phyloP scores from a whole-genome alignment of 2,113 vertebrate species.

The Malurus cyaneus region DNA sequence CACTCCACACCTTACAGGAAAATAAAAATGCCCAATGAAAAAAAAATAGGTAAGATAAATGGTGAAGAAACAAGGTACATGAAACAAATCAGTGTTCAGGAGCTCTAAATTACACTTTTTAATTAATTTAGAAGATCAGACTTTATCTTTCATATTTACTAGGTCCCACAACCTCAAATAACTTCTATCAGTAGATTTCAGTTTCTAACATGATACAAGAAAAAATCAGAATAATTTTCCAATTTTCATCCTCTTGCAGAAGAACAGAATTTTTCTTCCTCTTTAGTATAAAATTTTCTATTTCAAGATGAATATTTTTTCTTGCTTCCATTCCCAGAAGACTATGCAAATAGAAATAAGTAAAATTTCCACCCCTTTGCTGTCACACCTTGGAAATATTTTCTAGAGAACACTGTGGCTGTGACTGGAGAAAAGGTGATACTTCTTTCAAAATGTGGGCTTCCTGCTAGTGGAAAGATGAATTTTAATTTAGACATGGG shows the following conservation, averaged over 20 bases:
- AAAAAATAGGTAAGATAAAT: not conserved
- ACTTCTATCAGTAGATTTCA: not conserved
- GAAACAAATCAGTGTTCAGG: not conserved
- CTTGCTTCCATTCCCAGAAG: not conserved
- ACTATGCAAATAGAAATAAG: not conserved
- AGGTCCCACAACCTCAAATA: not conserved
- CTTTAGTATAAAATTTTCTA: not conserved
- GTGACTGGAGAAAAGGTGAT: not conserved
- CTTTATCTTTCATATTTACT: not conserved
- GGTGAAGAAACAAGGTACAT: not conserved
- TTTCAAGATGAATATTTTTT: not conserved
- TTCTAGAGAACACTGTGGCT: not conserved
- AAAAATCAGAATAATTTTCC: not conserved
- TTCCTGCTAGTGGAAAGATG: not conserved
- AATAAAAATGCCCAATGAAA: not conserved
- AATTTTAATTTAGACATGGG: not conserved
- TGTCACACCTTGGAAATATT: not conserved
- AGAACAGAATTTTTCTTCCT: not conserved
- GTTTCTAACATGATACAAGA: not conserved
- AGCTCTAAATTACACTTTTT: not conserved
- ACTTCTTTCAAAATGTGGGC: not conserved
- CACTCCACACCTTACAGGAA: not conserved
- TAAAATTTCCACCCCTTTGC: not conserved
- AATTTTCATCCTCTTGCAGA: not conserved
- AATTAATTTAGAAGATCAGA: not conserved